Base-by-base conservation (phyloP, 2,888 invertebrate species). In the Aricia artaxerxes region DNA sequence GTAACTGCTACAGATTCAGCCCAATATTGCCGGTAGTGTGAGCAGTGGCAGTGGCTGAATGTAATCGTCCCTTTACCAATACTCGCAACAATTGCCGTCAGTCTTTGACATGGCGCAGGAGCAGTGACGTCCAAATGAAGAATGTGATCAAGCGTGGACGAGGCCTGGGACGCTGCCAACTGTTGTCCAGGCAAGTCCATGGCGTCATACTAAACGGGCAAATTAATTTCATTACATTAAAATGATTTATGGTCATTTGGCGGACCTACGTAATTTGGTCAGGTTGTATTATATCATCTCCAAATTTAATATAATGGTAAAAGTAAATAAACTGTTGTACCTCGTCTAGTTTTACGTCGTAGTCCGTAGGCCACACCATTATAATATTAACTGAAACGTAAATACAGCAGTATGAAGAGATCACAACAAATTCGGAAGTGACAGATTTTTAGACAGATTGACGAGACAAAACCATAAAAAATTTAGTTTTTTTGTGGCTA, bases 21-120 rank as follows among this genome's bases (percentile, higher is more conserved):
- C 9, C 9, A 49, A 44, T 24, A 24, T 24, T 24, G 24, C 24
- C 40, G 40, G 40, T 9, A 49, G 49, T 2, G 49, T 9, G 2
- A 49, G 9, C 49, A 11, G 49, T 9, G 9, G 9, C 49, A 9
- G 49, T 11, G 49, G 2, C 49, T 49, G 49, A 49, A 49, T 11
- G 2, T 49, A 49, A 49, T 6, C 9, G 9, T 9, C 6, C 49
- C 49, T 9, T 83, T 89, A 95, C 95, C 95, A 84, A 96, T 90
- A 1, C 95, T 91, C 69, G 95, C 95, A 78, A 95, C 90, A 78
- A 96, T 94, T 82, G 94, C 93, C 0, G 96, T 95, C 4, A 95
- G 88, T 78, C 95, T 88, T 82, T 94, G 93, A 80, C 91, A 91
- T 0, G 90, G 91, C 0, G 95, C 87, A 64, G 91, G 87, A 0